phyloP scores from a whole-genome alignment of 2,797 vertebrate genomes.

The Pseudochaenichthys georgianus region DNA sequence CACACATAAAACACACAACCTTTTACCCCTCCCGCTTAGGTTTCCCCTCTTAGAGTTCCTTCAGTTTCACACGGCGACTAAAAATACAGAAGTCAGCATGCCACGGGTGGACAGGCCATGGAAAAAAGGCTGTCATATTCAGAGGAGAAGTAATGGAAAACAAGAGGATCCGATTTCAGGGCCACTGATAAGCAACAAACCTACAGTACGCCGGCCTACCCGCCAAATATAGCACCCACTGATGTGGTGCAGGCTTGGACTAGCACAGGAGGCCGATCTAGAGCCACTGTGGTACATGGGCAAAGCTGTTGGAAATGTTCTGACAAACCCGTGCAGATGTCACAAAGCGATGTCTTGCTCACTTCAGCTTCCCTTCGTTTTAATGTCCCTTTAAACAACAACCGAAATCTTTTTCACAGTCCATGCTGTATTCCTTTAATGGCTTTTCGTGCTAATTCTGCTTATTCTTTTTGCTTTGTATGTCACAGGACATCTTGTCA shows the following conservation, averaged over 20 bases:
- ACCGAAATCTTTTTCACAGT: constrained; percentile 1
- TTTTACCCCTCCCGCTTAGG: constrained; percentile 34
- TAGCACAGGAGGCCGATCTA: constrained; percentile 29
- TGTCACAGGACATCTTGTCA: neutral
- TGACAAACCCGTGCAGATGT: constrained; percentile 8
- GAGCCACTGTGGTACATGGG: constrained; percentile 16
- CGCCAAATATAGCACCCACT: constrained; percentile 78
- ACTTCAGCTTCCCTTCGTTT: constrained; percentile 10
- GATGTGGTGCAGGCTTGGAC: constrained; percentile 56
- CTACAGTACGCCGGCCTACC: constrained; percentile 57
- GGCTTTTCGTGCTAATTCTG: neutral
- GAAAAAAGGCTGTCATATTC: constrained; percentile 83
- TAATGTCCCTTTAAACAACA: neutral
- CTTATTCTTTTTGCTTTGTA: neutral
- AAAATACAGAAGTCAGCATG: constrained; percentile 81
- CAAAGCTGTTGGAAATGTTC: constrained; percentile 13
- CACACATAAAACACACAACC: constrained; percentile 28
- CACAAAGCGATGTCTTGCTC: constrained; percentile 13
- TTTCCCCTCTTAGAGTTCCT: constrained; percentile 71
- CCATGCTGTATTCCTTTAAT: neutral
- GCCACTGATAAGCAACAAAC: constrained; percentile 83
- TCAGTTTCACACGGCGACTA: constrained; percentile 82
- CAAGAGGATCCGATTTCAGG: constrained; percentile 80
- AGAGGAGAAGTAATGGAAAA: constrained; percentile 83
- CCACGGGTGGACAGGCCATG: constrained; percentile 69